Percentiles rank a stretch among this genome's conserved stretches.
Conservation (phyloP, 2,888 invertebrate species). For the Cataglyphis altisquamis region DNA sequence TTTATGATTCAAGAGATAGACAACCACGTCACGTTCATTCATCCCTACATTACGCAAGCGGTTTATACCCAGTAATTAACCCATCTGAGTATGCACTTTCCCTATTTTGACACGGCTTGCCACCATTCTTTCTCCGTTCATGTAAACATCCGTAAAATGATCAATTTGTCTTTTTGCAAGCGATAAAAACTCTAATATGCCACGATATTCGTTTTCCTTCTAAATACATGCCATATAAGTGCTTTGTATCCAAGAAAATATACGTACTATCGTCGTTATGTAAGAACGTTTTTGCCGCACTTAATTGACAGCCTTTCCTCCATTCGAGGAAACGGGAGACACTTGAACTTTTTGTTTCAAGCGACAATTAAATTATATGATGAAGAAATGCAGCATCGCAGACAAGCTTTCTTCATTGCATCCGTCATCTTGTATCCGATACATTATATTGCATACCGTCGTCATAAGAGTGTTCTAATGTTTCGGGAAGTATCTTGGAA, state of each 20-base stretch:
- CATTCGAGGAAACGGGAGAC: background rate
- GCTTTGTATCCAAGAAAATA: constrained; percentile 7
- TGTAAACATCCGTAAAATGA: constrained; percentile 22
- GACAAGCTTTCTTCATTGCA: background rate
- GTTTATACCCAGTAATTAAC: constrained; percentile 36
- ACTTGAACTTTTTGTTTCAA: background rate
- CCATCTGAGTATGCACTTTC: constrained; percentile 39
- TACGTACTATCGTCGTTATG: constrained; percentile 6
- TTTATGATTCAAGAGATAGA: constrained; percentile 23
- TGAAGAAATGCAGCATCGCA: background rate
- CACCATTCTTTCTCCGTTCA: background rate
- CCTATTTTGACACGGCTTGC: constrained; percentile 45
- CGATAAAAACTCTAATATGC: constrained; percentile 16
- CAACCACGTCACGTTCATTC: constrained; percentile 47
- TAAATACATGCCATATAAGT: background rate
- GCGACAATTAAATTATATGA: background rate
- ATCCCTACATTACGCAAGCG: constrained; percentile 41
- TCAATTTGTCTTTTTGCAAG: constrained; percentile 9
- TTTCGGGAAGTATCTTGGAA: background rate
- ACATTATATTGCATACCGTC: background rate
- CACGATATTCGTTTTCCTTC: constrained; percentile 30
- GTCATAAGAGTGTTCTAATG: background rate
- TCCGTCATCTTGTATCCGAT: background rate
- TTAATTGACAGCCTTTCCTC: background rate
- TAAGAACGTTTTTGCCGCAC: constrained; percentile 15